Base-by-base conservation (phyloP, 2,888 invertebrate species). In the Cantharis lateralis region DNA sequence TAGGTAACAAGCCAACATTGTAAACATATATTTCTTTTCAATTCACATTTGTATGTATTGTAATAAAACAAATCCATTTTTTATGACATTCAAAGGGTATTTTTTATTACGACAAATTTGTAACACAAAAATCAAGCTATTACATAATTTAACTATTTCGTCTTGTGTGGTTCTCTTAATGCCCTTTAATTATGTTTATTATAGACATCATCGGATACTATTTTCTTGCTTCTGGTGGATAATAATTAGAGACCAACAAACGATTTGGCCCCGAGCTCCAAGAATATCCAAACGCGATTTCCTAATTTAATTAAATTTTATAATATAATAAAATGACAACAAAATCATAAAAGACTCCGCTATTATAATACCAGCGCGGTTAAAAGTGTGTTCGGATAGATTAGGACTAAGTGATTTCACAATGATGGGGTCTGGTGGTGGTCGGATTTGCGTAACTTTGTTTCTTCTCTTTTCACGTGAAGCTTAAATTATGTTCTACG, bases 171-270 rank as follows among this genome's bases (percentile, higher is more conserved):
- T 74, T 28, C 16, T 28, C 64, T 20, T 66, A 68, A 61, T 64
- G 62, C 70, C 77, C 68, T 73, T 62, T 74, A 77, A 77, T 77
- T 70, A 76, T 68, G 28, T 76, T 32, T 70, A 76, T 70, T 72
- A 66, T 20, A 70, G 16, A 72, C 66, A 70, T 76, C 62, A 77
- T 77, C 64, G 61, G 68, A 66, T 74, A 71, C 62, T 71, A 74
- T 77, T 70, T 74, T 73, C 15, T 74, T 61, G 77, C 73, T 77
- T 74, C 77, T 77, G 77, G 64, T 73, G 73, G 70, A 77, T 77
- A 73, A 77, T 74, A 68, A 77, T 77, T 77, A 77, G 73, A 62
- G 62, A 77, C 66, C 16, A 66, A 70, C 74, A 74, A 74, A 74
- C 15, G 28, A 61, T 62, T 48, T 20, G 16, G 70, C 70, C 74